phyloP scores from a whole-genome alignment of 2,888 invertebrate genomes.

The Eristalis tenax region DNA sequence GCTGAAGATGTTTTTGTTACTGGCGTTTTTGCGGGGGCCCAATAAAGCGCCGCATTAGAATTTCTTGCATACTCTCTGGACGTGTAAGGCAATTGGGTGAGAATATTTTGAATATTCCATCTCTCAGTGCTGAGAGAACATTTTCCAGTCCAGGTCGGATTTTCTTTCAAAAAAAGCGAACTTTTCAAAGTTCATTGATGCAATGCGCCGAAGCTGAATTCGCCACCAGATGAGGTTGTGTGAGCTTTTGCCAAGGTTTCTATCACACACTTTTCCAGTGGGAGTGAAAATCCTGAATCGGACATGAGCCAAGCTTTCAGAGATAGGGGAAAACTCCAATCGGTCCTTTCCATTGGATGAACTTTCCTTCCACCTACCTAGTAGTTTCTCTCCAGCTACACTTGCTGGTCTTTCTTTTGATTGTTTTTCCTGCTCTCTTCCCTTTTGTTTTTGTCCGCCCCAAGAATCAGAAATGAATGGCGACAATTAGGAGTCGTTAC shows the following conservation, averaged over 20 bases:
- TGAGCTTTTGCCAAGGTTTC: constrained; percentile 6
- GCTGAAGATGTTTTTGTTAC: constrained; percentile 58
- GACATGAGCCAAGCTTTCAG: neutral
- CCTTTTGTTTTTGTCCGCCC: neutral
- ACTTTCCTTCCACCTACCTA: neutral
- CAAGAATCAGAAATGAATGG: neutral
- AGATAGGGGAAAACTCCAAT: neutral
- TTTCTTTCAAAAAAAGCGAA: constrained; percentile 7
- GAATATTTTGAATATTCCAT: constrained; percentile 27
- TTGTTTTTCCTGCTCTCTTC: neutral
- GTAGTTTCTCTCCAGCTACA: neutral
- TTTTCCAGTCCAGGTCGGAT: constrained; percentile 43
- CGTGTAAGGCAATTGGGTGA: constrained; percentile 34
- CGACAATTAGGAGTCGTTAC: neutral
- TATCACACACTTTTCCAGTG: constrained; percentile 25
- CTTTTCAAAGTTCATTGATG: neutral
- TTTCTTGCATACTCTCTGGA: constrained; percentile 49
- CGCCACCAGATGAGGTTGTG: neutral
- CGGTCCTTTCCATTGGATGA: no score
- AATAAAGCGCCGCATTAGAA: constrained; percentile 63
- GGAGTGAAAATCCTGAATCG: neutral
- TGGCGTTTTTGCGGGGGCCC: constrained; percentile 58
- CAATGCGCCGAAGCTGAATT: constrained; percentile 48
- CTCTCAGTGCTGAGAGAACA: neutral
- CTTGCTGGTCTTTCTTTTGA: neutral